Base-by-base conservation (phyloP, 2,113 vertebrate species). In the Daubentonia madagascariensis region DNA sequence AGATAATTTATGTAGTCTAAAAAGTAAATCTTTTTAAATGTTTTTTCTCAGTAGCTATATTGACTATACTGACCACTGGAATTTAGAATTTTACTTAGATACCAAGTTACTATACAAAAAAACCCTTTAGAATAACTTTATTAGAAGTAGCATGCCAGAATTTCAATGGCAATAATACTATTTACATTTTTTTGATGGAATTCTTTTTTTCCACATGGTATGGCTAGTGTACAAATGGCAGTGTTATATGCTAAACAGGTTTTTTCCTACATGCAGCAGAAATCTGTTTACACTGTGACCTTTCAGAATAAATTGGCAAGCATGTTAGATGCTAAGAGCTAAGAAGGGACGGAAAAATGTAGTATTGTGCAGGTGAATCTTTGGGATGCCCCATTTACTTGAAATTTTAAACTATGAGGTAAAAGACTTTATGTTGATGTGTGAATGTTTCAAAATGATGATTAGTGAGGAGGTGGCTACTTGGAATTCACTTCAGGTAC, bases 381-480 rank as follows among this genome's bases (percentile, higher is more conserved):
- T 95, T 93, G 85, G 83, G 97, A 95, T 97, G 96, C 89, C 88
- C 54, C 83, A 98, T 96, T 97, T 98, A 96, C 78, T 96, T 97
- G 67, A 1, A 6, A 97, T 98, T 98, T 98, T 96, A 98, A 97
- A 96, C 98, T 97, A 28, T 97, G 97, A 98, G 96, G 95, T 98
- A 98, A 96, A 98, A 98, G 97, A 96, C 83, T 98, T 98, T 98
- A 87, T 97, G 95, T 97, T 97, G 81, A 98, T 97, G 89, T 43
- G 61, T 96, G 97, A 98, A 96, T 99, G 95, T 97, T 94, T 96
- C 98, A 97, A 96, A 98, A 98, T 97, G 96, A 98, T 98, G 98
- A 99, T 99, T 98, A 99, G 99, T 98, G 98, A 98, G 96, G 94
- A 95, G 80, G 96, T 98, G 98, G 97, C 98, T 98, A 96, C 97